Evolutionary conservation across 1,140 invertebrate species (phyloP), one percentile per base, ranked within the genome.

Genomic region (Elysia chlorotica): DNA sequence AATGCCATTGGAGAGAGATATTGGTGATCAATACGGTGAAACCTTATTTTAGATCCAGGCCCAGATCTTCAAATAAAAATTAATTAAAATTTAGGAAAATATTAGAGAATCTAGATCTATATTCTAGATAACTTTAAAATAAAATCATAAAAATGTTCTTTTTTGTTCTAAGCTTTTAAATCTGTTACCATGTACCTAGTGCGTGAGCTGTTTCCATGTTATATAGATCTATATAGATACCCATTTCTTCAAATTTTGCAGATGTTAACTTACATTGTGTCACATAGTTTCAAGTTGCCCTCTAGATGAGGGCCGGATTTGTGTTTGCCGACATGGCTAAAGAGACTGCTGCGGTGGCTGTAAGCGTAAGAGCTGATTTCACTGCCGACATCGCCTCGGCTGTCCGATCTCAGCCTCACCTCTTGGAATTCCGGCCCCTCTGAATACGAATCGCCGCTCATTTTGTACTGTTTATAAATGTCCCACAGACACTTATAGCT

Each of bases 281-380:
- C 79, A 25, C 75, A 63, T 28, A 81, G 48, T 71, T 77, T 79
- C 37, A 82, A 66, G 72, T 82, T 82, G 56, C 81, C 81, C 67
- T 82, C 81, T 65, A 79, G 62, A 67, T 78, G 78, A 3, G 81
- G 81, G 6, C 79, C 81, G 19, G 78, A 62, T 65, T 71, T 76
- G 6, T 28, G 19, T 41, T 33, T 61, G 19, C 56, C 35, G n/a
- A 57, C 4, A 23, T 41, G 23, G 28, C 36, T 71, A 31, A 25
- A 38, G 21, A 23, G 41, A 25, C 68, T 71, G 35, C 57, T 62
- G 41, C 38, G 41, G 33, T 57, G 21, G 36, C 57, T 68, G 48
- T 54, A 62, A 3, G 38, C 59, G 31, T 54, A 62, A 3, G 38
- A 37, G 31, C 75, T 73, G n/a, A 57, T 23, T 41, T 68, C 54